Evolutionary conservation across 1,140 invertebrate genomes (phyloP).

Genomic region (Metopolophium dirhodum): DNA sequence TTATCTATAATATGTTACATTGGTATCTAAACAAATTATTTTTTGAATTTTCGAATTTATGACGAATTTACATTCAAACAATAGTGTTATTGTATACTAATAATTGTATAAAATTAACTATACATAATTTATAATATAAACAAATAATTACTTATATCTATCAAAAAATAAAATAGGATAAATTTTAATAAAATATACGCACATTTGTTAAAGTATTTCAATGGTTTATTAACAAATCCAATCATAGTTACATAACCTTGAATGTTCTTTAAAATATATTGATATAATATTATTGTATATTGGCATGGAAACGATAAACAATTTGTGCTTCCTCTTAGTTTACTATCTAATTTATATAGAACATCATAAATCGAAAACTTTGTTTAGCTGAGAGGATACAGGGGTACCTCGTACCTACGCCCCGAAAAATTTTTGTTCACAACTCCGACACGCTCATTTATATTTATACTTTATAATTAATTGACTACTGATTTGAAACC

Average conservation of each 20-base stretch:
- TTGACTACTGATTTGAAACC: background rate
- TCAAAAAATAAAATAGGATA: background rate
- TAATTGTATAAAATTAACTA: no score
- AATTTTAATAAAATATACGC: background rate
- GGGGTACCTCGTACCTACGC: no score
- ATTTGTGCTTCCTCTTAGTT: background rate
- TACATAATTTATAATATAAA: no score
- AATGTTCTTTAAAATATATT: constrained; percentile 7
- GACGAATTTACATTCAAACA: no score
- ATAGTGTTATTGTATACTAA: no score
- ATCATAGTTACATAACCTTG: background rate
- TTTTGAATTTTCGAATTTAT: no score
- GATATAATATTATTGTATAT: constrained; percentile 36
- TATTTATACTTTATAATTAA: background rate
- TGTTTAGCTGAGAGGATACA: background rate
- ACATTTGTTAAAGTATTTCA: background rate
- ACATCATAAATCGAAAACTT: background rate
- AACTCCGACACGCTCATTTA: background rate
- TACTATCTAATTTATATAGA: background rate
- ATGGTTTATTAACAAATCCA: background rate
- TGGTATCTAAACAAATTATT: no score
- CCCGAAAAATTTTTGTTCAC: background rate
- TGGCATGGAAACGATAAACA: constrained; percentile 28
- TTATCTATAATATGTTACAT: no score
- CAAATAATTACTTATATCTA: no score